Conservation (phyloP, 2,113 vertebrate genomes). For the Potamarius usumacintae region DNA sequence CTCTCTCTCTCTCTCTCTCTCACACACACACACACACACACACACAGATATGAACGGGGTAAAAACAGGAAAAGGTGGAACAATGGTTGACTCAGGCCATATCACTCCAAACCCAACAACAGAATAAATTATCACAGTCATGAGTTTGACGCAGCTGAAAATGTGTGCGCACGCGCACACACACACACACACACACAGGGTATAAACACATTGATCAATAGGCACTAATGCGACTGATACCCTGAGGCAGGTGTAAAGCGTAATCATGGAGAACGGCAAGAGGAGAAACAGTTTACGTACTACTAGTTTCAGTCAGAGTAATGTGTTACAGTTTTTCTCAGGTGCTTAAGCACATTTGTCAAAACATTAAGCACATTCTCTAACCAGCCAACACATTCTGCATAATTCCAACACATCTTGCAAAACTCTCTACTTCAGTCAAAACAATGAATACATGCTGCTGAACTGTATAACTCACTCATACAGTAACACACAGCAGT, state of each 20-base stretch:
- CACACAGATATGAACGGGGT: slow-evolving; percentile 13
- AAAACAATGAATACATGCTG: too few relatives aligned
- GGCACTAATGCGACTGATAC: not conserved
- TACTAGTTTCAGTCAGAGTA: not conserved
- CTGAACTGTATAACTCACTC: too few relatives aligned
- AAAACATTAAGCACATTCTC: too few relatives aligned
- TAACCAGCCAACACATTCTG: too few relatives aligned
- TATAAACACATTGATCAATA: not conserved
- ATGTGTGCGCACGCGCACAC: slow-evolving; percentile 26
- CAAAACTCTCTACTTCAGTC: too few relatives aligned
- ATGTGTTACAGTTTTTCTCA: not conserved
- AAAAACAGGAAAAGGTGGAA: slow-evolving; percentile 49
- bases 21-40: not conserved
- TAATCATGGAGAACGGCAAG: not conserved
- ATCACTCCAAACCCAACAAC: slow-evolving; percentile 2
- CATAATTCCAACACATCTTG: too few relatives aligned
- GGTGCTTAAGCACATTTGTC: too few relatives aligned
- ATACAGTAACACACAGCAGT: too few relatives aligned
- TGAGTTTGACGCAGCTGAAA: not conserved
- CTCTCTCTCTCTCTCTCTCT: not conserved
- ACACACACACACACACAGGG: not conserved
- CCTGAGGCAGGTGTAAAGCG: not conserved
- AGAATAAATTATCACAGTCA: not conserved
- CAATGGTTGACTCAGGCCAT: slow-evolving; percentile 21
- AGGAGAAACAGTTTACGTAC: not conserved